Evolutionary conservation across 2,797 vertebrate species (phyloP), one percentile per base, ranked within the genome.

Genomic region (Scleropages formosus): DNA sequence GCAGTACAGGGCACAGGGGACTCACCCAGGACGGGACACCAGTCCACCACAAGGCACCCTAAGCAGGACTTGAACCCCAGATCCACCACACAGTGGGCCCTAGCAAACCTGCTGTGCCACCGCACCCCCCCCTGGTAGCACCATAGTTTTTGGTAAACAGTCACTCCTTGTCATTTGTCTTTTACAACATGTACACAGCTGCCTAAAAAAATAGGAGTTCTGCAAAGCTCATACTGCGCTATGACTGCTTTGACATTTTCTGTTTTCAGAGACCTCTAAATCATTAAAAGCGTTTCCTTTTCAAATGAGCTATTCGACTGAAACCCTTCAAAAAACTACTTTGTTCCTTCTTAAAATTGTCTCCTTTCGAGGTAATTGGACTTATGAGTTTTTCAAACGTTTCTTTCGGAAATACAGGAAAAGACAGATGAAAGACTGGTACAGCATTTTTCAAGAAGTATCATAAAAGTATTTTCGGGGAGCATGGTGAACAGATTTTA

Each of bases 341-440:
- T 73, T 11, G 31, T 80, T 68, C 20, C 67, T 70, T 31, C 18
- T 1, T 22, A 73, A 66, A 79, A 72, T 75, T n/a, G 60, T 73
- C 70, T n/a, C 47, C 69, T 75, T 84, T 79, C 79, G 62, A 73
- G 72, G 76, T 73, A 67, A 62, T 49, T 73, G n/a, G 63, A 46
- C 31, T 72, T 67, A 71, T 12, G 56, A 12, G 56, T 10, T 73
- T 59, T 18, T 20, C 59, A 61, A 20, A 61, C 49, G 51, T 71
- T 71, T 56, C 27, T 56, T 47, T 31, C 51, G 58, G 69, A 13
- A 56, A 27, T 13, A 11, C 51, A 24, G 67, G 51, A 49, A 53
- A n/a, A 39, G 27, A 9, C n/a, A 71, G 15, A 26, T 58, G 51
- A 71, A 58, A 24, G 26, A 10, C 24, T 26, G 31, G 46, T 31